Base-by-base conservation (phyloP, 2,888 invertebrate species). In the Chromoteleia sp. region DNA sequence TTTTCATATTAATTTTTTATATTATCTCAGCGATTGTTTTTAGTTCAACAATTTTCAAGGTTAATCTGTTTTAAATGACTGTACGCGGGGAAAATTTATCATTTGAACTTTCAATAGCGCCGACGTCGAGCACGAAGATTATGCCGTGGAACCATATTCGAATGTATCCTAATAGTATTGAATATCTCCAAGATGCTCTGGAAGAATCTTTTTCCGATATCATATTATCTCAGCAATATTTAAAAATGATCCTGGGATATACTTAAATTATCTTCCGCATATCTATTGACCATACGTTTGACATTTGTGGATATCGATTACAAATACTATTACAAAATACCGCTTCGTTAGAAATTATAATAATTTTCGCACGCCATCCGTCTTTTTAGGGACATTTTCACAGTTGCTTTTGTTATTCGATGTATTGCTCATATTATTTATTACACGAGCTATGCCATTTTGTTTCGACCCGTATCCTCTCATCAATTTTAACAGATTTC, bases 141-240 rank as follows among this genome's bases (percentile, higher is more conserved):
- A 43, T 43, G 4, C 43, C 7, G n/a, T 2, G 41, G n/a, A 17
- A 43, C 17, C 43, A 43, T 43, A 17, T 43, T 43, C 19, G 43
- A 43, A 15, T 43, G 43, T 1, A 17, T 7, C 19, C 43, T 43
- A 43, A 17, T 19, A 43, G 19, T 17, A 43, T 17, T 5, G 43
- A 10, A 43, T 43, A 43, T 43, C 43, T 43, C 10, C 43, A 2
- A 43, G 17, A 17, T 17, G 43, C 17, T 43, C 43, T 10, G 4
- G 43, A 17, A 43, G 17, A 43, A 43, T 43, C 43, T 43, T 43
- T 43, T 43, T 43, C 43, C 43, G 19, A 43, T 43, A 43, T 17
- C 43, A 19, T 17, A 43, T 43, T 43, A 43, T 43, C 43, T 15
- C 8, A 43, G 43, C 17, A 17, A 43, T 43, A 43, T 43, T 15